These are phyloP conservation scores for Ataeniobius toweri DNA, from an alignment of 2,797 vertebrate species.

Conservation along the genomic window DNA sequence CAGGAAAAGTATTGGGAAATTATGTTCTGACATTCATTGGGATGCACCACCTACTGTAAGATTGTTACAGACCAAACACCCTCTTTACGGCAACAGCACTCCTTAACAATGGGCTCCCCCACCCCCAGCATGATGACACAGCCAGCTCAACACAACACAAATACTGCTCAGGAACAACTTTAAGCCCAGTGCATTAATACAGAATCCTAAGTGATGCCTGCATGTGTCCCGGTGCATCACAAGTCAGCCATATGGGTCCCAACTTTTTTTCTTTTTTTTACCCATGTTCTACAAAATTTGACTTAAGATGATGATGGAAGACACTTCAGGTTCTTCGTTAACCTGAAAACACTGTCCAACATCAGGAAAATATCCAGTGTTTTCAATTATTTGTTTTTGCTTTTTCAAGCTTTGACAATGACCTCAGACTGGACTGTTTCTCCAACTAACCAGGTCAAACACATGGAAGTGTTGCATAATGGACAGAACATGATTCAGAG, in stretches of 20 bases:
- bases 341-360: neutral
- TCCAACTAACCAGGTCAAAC: slow-evolving; percentile 8
- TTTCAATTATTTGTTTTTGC: neutral
- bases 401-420: slow-evolving; percentile 2
- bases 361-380: neutral
- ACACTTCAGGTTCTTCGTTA: neutral
- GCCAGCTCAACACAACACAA: neutral
- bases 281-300: neutral
- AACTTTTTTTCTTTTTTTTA: no score
- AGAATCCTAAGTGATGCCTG: neutral
- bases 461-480: neutral
- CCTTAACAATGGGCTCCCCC: neutral
- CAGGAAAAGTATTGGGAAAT: no score
- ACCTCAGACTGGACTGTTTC: neutral
- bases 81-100: neutral
- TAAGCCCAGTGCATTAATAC: no score
- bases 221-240: neutral
- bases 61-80: no score
- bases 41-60: neutral
- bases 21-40: neutral
- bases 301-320: neutral
- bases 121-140: no score
- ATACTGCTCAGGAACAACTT: neutral
- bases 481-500: neutral
- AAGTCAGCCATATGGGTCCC: neutral